Conservation (phyloP, 2,113 vertebrate species). For the Tachysurus vachellii region DNA sequence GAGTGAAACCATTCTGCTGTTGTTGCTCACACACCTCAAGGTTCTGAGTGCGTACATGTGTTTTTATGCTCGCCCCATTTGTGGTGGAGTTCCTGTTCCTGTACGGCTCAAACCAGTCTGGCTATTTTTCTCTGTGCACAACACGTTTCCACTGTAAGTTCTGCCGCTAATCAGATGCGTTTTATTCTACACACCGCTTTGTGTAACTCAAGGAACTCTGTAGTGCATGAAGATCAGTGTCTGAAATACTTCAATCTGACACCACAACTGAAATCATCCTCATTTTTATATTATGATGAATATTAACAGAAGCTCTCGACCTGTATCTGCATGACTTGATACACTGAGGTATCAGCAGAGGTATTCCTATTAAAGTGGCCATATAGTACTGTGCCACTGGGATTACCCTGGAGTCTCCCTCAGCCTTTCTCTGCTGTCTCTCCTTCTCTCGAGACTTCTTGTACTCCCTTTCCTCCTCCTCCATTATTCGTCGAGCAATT, state of each 20-base stretch:
- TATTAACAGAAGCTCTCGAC: not conserved
- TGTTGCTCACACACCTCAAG: no score
- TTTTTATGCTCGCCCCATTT: no score
- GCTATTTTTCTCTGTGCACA: no score
- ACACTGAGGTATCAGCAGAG: not conserved
- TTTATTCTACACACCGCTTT: not conserved
- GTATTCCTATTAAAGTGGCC: not conserved
- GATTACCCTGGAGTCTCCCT: constrained; percentile 82
- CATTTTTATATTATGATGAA: not conserved
- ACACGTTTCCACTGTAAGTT: no score
- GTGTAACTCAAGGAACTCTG: not conserved
- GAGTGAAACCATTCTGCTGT: no score
- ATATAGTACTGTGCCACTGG: not conserved
- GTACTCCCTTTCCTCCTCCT: constrained; percentile 87
- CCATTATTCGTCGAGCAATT: constrained; percentile 89
- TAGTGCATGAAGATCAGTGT: not conserved
- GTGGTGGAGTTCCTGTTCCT: no score
- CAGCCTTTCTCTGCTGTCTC: constrained; percentile 71
- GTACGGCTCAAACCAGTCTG: no score
- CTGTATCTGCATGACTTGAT: not conserved
- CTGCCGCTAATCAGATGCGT: not conserved
- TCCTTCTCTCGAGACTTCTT: constrained; percentile 81
- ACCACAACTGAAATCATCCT: not conserved
- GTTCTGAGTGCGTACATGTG: no score
- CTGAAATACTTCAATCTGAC: not conserved